These are phyloP conservation scores for Rosalia funebris DNA, from an alignment of 2,888 invertebrate species.

Conservation along the genomic window DNA sequence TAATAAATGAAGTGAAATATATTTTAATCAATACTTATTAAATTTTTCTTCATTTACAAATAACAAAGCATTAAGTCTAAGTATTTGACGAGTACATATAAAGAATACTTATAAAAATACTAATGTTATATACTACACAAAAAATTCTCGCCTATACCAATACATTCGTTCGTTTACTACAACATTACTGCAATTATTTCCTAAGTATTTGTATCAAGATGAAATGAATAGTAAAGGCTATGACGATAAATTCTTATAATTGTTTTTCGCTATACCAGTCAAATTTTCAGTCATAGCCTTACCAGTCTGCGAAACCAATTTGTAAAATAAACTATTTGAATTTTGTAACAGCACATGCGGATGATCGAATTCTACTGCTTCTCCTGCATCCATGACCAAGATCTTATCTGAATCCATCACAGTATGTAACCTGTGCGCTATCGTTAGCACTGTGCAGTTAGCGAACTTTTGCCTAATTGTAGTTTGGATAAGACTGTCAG, in stretches of 20 bases:
- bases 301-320: constrained; percentile 77
- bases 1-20: no score
- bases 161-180: no score
- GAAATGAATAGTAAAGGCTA: not conserved
- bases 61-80: no score
- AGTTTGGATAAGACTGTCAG: constrained; percentile 80
- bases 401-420: constrained; percentile 87
- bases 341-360: constrained; percentile 73
- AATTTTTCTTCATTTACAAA: no score
- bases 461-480: constrained; percentile 80
- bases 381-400: constrained; percentile 82
- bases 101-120: no score
- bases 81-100: no score
- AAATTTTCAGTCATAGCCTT: constrained; percentile 49
- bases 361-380: constrained; percentile 76
- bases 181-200: no score
- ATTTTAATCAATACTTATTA: no score
- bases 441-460: constrained; percentile 82
- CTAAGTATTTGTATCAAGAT: no score
- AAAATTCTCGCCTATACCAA: no score
- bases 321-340: constrained; percentile 43
- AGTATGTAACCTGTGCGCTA: constrained; percentile 85
- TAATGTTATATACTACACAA: no score
- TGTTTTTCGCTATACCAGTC: constrained; percentile 44
- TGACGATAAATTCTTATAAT: constrained; percentile 1